Evolutionary conservation across 2,113 vertebrate species (phyloP).

Genomic region (Malurus cyaneus): DNA sequence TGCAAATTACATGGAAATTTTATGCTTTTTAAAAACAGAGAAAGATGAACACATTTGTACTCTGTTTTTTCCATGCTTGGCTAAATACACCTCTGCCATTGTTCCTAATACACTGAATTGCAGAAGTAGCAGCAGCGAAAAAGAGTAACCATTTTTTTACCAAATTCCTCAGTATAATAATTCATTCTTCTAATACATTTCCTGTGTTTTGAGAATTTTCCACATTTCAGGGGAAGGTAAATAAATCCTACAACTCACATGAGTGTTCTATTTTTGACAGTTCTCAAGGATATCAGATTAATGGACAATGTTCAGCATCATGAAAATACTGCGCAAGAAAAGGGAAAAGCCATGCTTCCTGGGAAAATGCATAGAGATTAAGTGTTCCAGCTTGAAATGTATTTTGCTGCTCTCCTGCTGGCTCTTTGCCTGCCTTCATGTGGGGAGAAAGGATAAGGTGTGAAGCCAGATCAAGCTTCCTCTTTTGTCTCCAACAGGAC

Average conservation of each 20-base stretch:
- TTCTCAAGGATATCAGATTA: constrained; percentile 63
- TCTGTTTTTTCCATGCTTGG: not conserved
- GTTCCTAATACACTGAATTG: not conserved
- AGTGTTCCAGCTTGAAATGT: constrained; percentile 46
- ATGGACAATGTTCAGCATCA: not conserved
- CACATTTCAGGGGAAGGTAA: constrained; percentile 13
- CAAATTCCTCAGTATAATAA: not conserved
- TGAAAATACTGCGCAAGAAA: not conserved
- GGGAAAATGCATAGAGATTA: constrained; percentile 48
- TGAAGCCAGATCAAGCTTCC: constrained; percentile 50
- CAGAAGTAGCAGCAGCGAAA: not conserved
- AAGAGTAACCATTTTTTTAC: not conserved
- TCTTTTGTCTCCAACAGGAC: constrained; percentile 34
- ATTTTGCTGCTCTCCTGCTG: constrained; percentile 51
- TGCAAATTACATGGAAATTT: not conserved
- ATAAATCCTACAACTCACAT: constrained; percentile 48
- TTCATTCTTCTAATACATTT: not conserved
- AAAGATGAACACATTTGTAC: not conserved
- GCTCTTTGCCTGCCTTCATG: constrained; percentile 60
- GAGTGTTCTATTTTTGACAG: constrained; percentile 39
- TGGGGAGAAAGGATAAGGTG: constrained; percentile 60
- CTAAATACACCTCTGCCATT: not conserved
- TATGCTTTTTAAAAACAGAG: not conserved
- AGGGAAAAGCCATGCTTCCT: constrained; percentile 2
- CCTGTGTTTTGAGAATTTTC: constrained; percentile 2